Evolutionary conservation across 2,113 vertebrate species (phyloP).

Genomic region (Rhea americana): DNA sequence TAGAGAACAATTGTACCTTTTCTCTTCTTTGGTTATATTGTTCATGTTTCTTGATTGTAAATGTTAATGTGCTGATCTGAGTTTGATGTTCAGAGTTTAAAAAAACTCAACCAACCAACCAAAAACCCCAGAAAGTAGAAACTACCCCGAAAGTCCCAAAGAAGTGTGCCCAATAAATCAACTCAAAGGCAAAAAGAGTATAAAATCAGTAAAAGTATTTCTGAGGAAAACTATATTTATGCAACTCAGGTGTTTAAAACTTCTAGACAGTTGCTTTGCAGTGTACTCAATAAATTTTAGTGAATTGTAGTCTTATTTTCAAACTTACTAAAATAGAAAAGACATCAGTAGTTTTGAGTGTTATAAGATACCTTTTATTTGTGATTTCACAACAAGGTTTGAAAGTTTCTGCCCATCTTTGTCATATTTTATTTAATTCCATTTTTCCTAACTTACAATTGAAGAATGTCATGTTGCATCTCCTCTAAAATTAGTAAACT

Average conservation of each 20-base stretch:
- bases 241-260: not conserved
- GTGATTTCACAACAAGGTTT: not conserved
- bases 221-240: not conserved
- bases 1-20: not conserved
- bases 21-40: not conserved
- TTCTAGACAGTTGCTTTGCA: not conserved
- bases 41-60: not conserved
- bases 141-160: rapidly evolving
- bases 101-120: not conserved
- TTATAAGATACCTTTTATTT: not conserved
- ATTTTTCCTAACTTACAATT: not conserved
- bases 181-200: not conserved
- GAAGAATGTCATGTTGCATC: not conserved
- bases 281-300: not conserved
- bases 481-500: not conserved
- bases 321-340: not conserved
- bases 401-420: not conserved
- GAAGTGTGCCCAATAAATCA: not conserved
- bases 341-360: not conserved
- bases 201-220: not conserved
- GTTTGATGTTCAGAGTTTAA: not conserved
- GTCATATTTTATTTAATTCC: not conserved
- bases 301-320: not conserved
- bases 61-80: not conserved
- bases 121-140: not conserved